Base-by-base conservation (phyloP, 2,113 vertebrate genomes). In the Anser cygnoides region DNA sequence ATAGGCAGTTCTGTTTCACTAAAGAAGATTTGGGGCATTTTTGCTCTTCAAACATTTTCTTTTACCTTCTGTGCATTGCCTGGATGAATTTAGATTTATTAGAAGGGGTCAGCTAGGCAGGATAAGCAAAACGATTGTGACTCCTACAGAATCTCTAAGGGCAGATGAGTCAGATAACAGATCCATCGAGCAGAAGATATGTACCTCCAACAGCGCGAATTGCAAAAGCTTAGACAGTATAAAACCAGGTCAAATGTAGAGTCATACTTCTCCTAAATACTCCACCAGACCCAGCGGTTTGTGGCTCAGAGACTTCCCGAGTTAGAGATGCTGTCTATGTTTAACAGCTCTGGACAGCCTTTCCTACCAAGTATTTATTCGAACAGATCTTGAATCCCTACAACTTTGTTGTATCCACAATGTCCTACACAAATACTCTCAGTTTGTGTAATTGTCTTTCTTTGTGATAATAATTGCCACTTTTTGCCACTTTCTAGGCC, bases 201-300 rank as follows among this genome's bases (percentile, higher is more conserved):
- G 54, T 73, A 84, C 39, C 54, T 82, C 73, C 74, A 89, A 25
- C 39, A 76, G 94, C 3, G 66, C 44, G 77, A 95, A 62, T 10
- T 91, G 70, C 89, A 83, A 87, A 92, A 87, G 49, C 89, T 87
- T 22, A 91, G 87, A 91, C 66, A 75, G 65, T 72, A 91, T 31
- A 79, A 93, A 91, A 87, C 6, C 62, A 91, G 84, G 19, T 82
- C 73, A 78, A 84, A 23, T 44, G 82, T 46, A 80, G 28, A 90
- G 81, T 87, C 92, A 58, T 65, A 82, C 62, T 92, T 87, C 93
- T 92, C 87, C 78, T 95, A 91, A 96, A 92, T 91, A 82, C 62
- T 95, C 44, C 67, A 95, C 85, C 93, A 97, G 96, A 92, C 18
- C 35, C 84, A 58, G 77, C 9, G n/a, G 62, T 85, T 84, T 93